These are phyloP conservation scores for Megalonaias nervosa DNA, from an alignment of 1,140 invertebrate genomes.

Conservation along the genomic window DNA sequence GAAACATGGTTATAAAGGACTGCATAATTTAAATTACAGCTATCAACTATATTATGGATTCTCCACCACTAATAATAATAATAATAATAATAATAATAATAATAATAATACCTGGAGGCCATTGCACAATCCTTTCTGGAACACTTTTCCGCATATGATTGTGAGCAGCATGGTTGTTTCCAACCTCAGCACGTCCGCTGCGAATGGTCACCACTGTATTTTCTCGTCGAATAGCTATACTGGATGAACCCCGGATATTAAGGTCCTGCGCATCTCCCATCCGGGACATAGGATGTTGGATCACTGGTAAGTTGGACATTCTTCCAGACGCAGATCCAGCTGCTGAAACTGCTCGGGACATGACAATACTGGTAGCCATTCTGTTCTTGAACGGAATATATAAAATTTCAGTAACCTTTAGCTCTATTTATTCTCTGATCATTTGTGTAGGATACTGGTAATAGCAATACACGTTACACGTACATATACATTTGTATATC, in stretches of 20 bases:
- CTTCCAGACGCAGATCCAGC: slow-evolving; percentile 17
- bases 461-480: no score
- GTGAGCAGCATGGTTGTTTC: neutral
- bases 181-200: slow-evolving; percentile 16
- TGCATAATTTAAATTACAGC: no score
- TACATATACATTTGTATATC: no score
- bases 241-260: slow-evolving; percentile 23
- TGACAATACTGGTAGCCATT: slow-evolving; percentile 3
- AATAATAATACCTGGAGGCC: slow-evolving; percentile 29
- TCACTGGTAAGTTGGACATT: slow-evolving; percentile 29
- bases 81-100: no score
- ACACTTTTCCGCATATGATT: slow-evolving; percentile 14
- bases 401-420: no score
- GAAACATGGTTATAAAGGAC: no score
- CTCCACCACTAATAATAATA: no score
- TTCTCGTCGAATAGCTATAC: slow-evolving; percentile 2
- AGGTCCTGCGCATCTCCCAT: slow-evolving; percentile 29
- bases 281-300: slow-evolving; percentile 34
- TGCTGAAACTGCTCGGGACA: slow-evolving; percentile 8
- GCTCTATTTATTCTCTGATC: no score
- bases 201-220: neutral
- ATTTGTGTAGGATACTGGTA: no score
- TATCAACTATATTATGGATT: no score
- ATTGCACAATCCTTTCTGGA: slow-evolving; percentile 31
- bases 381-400: neutral